Percentiles rank a stretch among this genome's conserved stretches.
These are phyloP conservation scores for Drosophila austrosaltans DNA, from an alignment of 2,888 invertebrate species.

Conservation along the genomic window DNA sequence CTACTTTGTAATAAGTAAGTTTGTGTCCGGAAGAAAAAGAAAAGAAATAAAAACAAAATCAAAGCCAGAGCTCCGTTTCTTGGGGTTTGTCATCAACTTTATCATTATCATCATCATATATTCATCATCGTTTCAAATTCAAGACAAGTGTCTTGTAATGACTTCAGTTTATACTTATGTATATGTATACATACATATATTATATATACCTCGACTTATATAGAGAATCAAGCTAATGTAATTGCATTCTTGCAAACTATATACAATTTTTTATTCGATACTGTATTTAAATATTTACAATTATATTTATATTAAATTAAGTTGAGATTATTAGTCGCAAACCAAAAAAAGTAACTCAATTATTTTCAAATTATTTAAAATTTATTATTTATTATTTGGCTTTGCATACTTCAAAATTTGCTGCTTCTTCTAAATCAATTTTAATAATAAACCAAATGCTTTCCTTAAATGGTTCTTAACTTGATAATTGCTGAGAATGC, in stretches of 20 bases:
- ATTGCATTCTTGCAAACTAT: too few species aligned
- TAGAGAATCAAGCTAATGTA: too few species aligned
- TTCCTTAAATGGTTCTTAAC: neutral
- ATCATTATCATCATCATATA: constrained; percentile 23
- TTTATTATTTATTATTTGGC: too few species aligned
- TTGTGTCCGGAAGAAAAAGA: constrained; percentile 51
- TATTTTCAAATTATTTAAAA: too few species aligned
- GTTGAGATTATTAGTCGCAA: too few species aligned
- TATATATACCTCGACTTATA: constrained; percentile 49
- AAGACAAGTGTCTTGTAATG: constrained; percentile 54
- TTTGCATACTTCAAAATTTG: too few species aligned
- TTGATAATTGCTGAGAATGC: constrained; percentile 4
- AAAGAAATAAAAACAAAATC: constrained; percentile 19
- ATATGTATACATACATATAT: too few species aligned
- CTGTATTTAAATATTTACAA: too few species aligned
- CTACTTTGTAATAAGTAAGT: constrained; percentile 76
- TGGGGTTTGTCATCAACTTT: constrained; percentile 48
- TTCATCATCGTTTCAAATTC: constrained; percentile 21
- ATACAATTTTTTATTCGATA: too few species aligned
- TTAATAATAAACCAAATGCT: neutral
- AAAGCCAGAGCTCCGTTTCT: constrained; percentile 26
- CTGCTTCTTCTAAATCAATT: neutral
- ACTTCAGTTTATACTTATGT: constrained; percentile 52
- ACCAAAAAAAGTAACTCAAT: too few species aligned
- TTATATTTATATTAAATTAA: too few species aligned